phyloP scores from a whole-genome alignment of 2,888 invertebrate genomes.

The Rosalia funebris region DNA sequence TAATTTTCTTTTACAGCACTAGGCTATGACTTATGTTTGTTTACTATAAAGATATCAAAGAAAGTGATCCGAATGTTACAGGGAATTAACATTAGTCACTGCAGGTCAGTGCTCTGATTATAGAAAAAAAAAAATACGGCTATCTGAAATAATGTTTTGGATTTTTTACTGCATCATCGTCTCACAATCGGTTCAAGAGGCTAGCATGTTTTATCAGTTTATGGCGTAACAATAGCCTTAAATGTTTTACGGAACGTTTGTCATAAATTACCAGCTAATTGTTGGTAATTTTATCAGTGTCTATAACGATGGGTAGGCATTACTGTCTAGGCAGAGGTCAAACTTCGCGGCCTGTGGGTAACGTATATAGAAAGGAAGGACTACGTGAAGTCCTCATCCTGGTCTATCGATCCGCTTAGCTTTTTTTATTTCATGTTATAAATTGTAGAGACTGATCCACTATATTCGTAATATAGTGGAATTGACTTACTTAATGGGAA shows the following conservation, averaged over 20 bases:
- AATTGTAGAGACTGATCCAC: too few relatives aligned
- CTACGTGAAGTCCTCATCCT: not conserved
- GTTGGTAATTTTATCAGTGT: slow-evolving; percentile 14
- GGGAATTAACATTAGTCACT: too few relatives aligned
- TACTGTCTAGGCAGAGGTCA: not conserved
- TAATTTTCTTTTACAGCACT: too few relatives aligned
- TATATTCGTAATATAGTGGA: too few relatives aligned
- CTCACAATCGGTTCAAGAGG: slow-evolving; percentile 1
- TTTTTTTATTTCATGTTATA: too few relatives aligned
- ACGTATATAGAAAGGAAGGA: not conserved
- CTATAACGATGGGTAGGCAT: not conserved
- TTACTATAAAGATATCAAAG: too few relatives aligned
- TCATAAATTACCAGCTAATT: slow-evolving; percentile 10
- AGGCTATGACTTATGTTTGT: too few relatives aligned
- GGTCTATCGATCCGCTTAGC: not conserved
- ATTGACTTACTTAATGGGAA: too few relatives aligned
- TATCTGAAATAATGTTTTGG: not conserved
- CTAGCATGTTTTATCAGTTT: slow-evolving; percentile 8
- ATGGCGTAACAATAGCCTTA: slow-evolving; percentile 13
- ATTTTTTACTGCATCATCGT: not conserved
- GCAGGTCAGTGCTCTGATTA: too few relatives aligned
- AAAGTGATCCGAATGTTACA: too few relatives aligned
- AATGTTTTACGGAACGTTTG: slow-evolving; percentile 12
- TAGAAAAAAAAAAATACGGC: too few relatives aligned
- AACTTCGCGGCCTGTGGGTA: not conserved